Conservation (phyloP, 1,140 invertebrate species). For the Bombus polaris region DNA sequence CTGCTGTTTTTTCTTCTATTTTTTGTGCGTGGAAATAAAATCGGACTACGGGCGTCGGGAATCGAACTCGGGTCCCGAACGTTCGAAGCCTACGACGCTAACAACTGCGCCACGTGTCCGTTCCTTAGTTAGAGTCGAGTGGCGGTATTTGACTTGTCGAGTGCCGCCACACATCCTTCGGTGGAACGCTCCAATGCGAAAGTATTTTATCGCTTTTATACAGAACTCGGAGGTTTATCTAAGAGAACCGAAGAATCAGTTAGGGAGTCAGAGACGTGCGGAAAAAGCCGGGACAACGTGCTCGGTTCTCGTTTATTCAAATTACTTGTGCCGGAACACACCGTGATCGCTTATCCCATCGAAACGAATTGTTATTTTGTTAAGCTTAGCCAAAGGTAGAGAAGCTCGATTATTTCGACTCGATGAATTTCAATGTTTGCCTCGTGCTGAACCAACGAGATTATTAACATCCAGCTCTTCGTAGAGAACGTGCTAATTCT, state of each 20-base stretch:
- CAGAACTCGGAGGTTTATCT: not conserved
- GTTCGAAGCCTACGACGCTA: too few species aligned
- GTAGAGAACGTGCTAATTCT: not conserved
- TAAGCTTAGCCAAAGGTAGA: not conserved
- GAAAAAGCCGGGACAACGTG: not conserved
- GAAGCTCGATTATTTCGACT: constrained; percentile 24
- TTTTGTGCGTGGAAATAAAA: too few species aligned
- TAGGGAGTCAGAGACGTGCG: not conserved
- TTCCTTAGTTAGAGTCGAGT: too few species aligned
- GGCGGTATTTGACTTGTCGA: too few species aligned
- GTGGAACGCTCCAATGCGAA: not conserved
- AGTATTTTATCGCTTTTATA: not conserved
- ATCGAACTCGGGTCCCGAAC: too few species aligned
- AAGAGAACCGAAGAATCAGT: constrained; percentile 2
- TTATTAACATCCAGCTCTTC: constrained; percentile 8
- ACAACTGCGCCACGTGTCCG: too few species aligned
- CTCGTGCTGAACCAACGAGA: not conserved
- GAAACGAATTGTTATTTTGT: constrained; percentile 35
- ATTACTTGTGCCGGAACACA: constrained; percentile 19
- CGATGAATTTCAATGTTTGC: constrained; percentile 21
- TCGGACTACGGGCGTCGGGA: too few species aligned
- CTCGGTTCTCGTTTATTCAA: constrained; percentile 18
- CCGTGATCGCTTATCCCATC: constrained; percentile 12
- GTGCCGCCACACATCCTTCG: too few species aligned
- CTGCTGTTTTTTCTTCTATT: too few species aligned